phyloP scores from a whole-genome alignment of 2,888 invertebrate genomes.

The Rotaria sp. region DNA sequence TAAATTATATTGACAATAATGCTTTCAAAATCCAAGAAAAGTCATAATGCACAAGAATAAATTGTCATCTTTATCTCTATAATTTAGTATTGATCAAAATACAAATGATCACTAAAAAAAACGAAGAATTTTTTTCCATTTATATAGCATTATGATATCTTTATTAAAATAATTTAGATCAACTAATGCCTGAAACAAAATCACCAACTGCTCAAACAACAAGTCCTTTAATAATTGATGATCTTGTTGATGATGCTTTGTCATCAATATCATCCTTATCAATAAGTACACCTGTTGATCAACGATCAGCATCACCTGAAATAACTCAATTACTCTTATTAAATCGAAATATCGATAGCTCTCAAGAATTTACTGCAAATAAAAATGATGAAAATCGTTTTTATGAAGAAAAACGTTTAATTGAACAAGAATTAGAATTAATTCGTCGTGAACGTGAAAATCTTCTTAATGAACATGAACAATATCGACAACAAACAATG shows the following conservation, averaged over 20 bases:
- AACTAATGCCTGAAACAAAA: neutral
- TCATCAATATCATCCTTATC: neutral
- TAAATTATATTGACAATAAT: no score
- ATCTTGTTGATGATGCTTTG: conserved; percentile 23
- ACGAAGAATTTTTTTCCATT: no score
- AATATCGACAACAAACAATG: neutral
- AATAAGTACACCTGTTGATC: neutral
- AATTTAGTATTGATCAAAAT: no score
- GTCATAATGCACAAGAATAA: no score
- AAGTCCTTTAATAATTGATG: neutral
- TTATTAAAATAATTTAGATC: neutral
- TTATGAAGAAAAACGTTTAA: conserved; percentile 34
- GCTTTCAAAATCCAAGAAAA: no score
- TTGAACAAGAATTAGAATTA: conserved; percentile 38
- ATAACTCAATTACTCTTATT: neutral
- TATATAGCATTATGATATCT: no score
- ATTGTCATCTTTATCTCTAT: no score
- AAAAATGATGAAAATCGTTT: conserved; percentile 21
- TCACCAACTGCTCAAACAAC: neutral
- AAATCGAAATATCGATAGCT: neutral
- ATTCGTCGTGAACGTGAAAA: conserved; percentile 35
- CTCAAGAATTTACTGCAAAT: neutral
- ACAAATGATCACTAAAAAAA: no score
- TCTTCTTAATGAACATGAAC: conserved; percentile 26
- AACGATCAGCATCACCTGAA: neutral